phyloP scores from a whole-genome alignment of 1,140 invertebrate species.

The Diachasmimorpha longicaudata region DNA sequence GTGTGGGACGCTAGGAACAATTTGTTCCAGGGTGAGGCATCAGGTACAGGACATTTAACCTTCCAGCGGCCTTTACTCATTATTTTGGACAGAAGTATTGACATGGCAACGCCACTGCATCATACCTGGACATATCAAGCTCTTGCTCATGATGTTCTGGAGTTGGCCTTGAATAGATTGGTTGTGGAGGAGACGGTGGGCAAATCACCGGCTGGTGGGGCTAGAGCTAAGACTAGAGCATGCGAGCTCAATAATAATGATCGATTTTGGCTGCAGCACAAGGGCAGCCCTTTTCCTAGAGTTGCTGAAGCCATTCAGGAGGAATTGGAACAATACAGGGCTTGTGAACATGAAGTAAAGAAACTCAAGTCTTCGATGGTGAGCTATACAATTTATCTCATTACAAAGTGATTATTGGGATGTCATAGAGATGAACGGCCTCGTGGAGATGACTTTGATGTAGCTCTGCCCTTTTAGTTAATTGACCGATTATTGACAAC shows the following conservation, averaged over 20 bases:
- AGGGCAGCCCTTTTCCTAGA: conserved; percentile 95
- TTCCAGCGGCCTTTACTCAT: conserved; percentile 94
- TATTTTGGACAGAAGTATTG: conserved; percentile 92
- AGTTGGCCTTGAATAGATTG: conserved; percentile 88
- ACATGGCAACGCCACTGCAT: conserved; percentile 96
- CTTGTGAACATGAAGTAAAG: conserved; percentile 96
- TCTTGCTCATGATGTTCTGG: conserved; percentile 92
- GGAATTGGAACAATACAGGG: conserved; percentile 92
- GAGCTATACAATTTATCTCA: conserved; percentile 7
- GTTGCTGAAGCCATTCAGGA: conserved; percentile 99
- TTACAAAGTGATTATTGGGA: background rate
- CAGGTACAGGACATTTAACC: conserved; percentile 74
- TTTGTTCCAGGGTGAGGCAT: conserved; percentile 87
- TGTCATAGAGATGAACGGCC: too few species aligned
- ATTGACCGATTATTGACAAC: too few species aligned
- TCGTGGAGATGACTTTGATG: too few species aligned
- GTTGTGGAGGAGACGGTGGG: conserved; percentile 76
- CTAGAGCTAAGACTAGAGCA: conserved; percentile 78
- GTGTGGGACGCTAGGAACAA: conserved; percentile 95
- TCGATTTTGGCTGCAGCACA: conserved; percentile 91
- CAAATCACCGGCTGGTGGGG: conserved; percentile 65
- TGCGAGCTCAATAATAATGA: conserved; percentile 91
- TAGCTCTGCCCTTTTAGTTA: too few species aligned
- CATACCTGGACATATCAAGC: conserved; percentile 99
- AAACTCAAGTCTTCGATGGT: conserved; percentile 91